Evolutionary conservation across 2,888 invertebrate genomes (phyloP), one percentile per base, ranked within the genome.

Genomic region (Ypsolopha sequella): DNA sequence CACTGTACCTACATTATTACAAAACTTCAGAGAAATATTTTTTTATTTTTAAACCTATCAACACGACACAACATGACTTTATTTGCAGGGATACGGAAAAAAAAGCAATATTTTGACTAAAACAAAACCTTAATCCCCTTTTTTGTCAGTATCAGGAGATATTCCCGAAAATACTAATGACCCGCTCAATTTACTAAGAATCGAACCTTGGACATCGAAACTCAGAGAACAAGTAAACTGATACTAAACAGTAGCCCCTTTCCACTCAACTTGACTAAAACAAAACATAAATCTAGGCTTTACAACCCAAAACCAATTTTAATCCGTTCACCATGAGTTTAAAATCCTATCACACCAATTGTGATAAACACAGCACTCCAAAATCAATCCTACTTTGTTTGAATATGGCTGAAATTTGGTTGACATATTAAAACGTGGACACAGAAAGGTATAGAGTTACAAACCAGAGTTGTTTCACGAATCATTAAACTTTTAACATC

Each of bases 401-500:
- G 9, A 6, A 9, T 36, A 36, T 13, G 46, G 47, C 36, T 13
- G 9, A 13, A 1, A 14, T 13, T 47, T 13, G 47, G 1, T 36
- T 36, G 14, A 9, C 8, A 13, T 10, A 9, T 36, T 14, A 11
- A 47, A n/a, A 47, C 8, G 11, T 11, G 36, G 13, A 13, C 3
- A 11, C 33, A 9, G 13, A 48, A 53, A 54, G 51, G 56, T 59
- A 63, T 84, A 70, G 55, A 61, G 72, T 85, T 85, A 76, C 81
- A 73, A 77, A 80, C 76, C 74, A 73, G 64, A 70, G 68, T 74
- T 61, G 70, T 81, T 84, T 84, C 82, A 77, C 82, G 69, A 64
- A 56, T 73, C 76, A 80, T 85, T 84, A 71, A 72, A 70, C 73
- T 66, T 67, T 72, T 70, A 77, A 76, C 78, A 76, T 80, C 73